These are phyloP conservation scores for Camponotus floridanus DNA, from an alignment of 1,140 invertebrate genomes.

Conservation along the genomic window DNA sequence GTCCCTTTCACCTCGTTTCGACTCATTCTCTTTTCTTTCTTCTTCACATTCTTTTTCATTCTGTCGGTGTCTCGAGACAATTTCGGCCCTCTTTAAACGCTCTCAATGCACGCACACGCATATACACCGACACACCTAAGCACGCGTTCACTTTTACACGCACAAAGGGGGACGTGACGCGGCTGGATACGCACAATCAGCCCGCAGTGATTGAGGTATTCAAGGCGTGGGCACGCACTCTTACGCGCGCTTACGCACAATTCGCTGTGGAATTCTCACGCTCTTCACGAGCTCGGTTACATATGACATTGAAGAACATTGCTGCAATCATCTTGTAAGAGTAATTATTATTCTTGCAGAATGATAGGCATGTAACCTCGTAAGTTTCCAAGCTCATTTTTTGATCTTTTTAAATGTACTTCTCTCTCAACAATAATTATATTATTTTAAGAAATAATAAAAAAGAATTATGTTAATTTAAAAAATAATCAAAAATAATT, in stretches of 20 bases:
- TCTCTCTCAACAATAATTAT: not conserved
- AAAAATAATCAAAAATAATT: not conserved
- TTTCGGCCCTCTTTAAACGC: constrained; percentile 71
- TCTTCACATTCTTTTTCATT: constrained; percentile 34
- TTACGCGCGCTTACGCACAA: constrained; percentile 70
- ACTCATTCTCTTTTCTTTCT: constrained; percentile 22
- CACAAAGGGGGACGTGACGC: constrained; percentile 75
- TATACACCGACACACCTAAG: constrained; percentile 16
- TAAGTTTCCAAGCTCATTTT: not conserved
- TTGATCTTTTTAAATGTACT: not conserved
- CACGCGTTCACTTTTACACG: constrained; percentile 70
- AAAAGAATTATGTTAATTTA: not conserved
- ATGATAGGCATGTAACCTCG: not conserved
- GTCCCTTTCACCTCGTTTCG: constrained; percentile 42
- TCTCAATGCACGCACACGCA: constrained; percentile 35
- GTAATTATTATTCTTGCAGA: not conserved
- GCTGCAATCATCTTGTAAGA: constrained; percentile 14
- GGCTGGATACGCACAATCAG: constrained; percentile 80
- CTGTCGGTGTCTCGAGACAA: constrained; percentile 67
- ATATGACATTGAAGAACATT: constrained; percentile 15
- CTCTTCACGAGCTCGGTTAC: constrained; percentile 65
- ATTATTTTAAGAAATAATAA: not conserved
- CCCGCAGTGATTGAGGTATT: constrained; percentile 82
- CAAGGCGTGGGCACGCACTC: constrained; percentile 77
- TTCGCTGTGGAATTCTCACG: constrained; percentile 78